phyloP scores from a whole-genome alignment of 1,140 invertebrate species.

The Lysiphlebus fabarum region DNA sequence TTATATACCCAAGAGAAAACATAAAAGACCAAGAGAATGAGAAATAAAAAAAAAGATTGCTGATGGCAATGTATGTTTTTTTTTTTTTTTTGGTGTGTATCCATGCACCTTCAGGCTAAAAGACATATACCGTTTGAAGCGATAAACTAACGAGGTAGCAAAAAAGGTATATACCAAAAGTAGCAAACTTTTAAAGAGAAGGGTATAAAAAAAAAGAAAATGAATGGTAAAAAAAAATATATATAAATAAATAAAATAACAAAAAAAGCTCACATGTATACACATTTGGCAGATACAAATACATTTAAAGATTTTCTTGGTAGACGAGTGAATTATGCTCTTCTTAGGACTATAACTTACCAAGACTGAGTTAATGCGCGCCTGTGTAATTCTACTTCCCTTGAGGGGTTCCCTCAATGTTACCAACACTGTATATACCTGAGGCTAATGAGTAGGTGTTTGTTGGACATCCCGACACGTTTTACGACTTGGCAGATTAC shows the following conservation, averaged over 20 bases:
- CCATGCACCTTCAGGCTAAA: no score
- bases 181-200: not conserved
- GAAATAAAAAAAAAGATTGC: no score
- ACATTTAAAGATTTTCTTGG: conserved; percentile 27
- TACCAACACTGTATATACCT: conserved; percentile 37
- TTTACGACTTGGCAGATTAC: conserved; percentile 53
- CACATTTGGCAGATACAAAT: conserved; percentile 1
- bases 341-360: conserved; percentile 45
- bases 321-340: conserved; percentile 44
- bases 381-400: conserved; percentile 47
- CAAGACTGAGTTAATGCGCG: conserved; percentile 45
- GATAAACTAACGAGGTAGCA: conserved; percentile 44
- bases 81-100: no score
- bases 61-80: no score
- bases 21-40: conserved; percentile 3
- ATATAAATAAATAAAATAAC: conserved; percentile 9
- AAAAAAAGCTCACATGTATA: not conserved
- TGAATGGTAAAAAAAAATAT: not conserved
- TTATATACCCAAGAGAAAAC: conserved; percentile 12
- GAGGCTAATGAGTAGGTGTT: conserved; percentile 54
- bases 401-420: conserved; percentile 13
- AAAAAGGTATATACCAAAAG: conserved; percentile 12
- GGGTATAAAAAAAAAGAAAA: conserved; percentile 5
- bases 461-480: conserved; percentile 52
- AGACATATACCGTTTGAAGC: conserved; percentile 15